phyloP scores from a whole-genome alignment of 2,797 vertebrate species.

The Helicolenus hilgendorfi region DNA sequence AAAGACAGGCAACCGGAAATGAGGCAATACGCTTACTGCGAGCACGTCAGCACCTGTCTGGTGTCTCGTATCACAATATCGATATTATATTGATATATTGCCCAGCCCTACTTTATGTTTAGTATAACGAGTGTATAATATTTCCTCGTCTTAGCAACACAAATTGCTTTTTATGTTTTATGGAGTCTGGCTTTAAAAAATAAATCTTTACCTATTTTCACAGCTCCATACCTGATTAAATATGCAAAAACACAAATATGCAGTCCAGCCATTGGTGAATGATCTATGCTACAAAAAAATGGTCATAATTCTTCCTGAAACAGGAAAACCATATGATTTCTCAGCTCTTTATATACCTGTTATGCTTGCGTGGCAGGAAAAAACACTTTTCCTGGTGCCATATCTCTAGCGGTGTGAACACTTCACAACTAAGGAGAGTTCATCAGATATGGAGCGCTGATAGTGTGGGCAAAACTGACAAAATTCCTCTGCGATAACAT shows the following conservation, averaged over 20 bases:
- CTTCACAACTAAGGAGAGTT: conserved; percentile 43
- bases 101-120: no score
- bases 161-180: neutral
- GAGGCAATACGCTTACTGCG: no score
- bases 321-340: neutral
- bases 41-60: no score
- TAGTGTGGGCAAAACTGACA: conserved; percentile 41
- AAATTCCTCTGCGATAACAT: conserved; percentile 50
- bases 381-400: conserved; percentile 51
- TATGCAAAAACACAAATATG: neutral
- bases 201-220: neutral
- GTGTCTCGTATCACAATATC: no score
- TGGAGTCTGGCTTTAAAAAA: neutral
- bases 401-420: conserved; percentile 57
- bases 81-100: no score
- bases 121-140: neutral
- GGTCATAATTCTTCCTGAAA: neutral
- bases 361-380: conserved; percentile 29
- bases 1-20: no score
- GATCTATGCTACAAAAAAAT: neutral
- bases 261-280: neutral
- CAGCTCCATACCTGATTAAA: neutral
- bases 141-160: neutral
- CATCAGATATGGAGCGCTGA: conserved; percentile 54
- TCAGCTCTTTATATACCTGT: conserved; percentile 21